Evolutionary conservation across 1,140 invertebrate genomes (phyloP).

Genomic region (Aphaenogaster ashmeadi): DNA sequence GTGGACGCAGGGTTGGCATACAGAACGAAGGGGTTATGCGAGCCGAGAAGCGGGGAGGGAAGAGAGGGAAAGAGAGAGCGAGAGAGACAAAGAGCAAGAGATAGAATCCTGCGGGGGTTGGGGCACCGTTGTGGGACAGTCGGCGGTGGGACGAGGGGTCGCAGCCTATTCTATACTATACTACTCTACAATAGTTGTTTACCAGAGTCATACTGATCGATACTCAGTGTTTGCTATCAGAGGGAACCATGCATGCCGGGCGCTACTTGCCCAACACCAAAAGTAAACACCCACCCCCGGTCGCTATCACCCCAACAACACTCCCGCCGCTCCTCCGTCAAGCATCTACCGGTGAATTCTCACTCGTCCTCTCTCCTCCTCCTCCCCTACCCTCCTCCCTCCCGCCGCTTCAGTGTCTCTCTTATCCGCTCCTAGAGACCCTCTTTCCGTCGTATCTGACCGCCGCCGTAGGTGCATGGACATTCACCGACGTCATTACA

Average conservation of each 20-base stretch:
- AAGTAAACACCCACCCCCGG: slow-evolving; percentile 84
- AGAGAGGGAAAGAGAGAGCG: slow-evolving; percentile 36
- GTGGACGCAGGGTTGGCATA: slow-evolving; percentile 73
- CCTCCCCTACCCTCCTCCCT: not conserved
- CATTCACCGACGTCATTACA: slow-evolving; percentile 62
- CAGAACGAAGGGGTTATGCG: slow-evolving; percentile 74
- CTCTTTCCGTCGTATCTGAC: slow-evolving; percentile 55
- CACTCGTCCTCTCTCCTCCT: slow-evolving; percentile 19
- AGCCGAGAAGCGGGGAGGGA: slow-evolving; percentile 44
- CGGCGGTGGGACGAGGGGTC: slow-evolving; percentile 72
- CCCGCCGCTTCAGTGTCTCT: slow-evolving; percentile 40
- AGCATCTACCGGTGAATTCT: slow-evolving; percentile 73
- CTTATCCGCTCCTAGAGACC: slow-evolving; percentile 54
- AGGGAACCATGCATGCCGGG: slow-evolving; percentile 85
- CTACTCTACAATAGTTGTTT: slow-evolving; percentile 87
- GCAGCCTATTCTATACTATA: slow-evolving; percentile 82
- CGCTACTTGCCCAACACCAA: slow-evolving; percentile 86
- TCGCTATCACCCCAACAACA: slow-evolving; percentile 79
- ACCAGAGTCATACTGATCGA: slow-evolving; percentile 87
- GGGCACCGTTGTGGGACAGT: slow-evolving; percentile 73
- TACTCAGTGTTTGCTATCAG: slow-evolving; percentile 86
- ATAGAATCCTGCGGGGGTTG: slow-evolving; percentile 65
- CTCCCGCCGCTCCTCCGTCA: slow-evolving; percentile 75
- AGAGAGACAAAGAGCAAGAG: not conserved
- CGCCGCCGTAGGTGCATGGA: slow-evolving; percentile 67